phyloP scores from a whole-genome alignment of 2,113 vertebrate species.

The Scortum barcoo region DNA sequence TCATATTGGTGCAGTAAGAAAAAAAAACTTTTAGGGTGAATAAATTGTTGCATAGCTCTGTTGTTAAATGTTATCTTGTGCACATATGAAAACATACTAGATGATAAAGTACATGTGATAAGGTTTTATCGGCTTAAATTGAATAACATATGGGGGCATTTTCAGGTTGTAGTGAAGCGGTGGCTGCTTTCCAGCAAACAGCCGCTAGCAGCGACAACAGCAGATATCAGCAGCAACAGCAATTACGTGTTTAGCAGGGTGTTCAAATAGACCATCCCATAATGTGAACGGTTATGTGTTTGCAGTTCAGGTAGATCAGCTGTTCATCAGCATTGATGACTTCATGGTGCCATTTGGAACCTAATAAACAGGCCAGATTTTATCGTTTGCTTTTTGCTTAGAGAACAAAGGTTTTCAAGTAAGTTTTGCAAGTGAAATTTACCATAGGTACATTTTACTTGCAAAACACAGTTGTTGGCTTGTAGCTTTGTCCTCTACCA shows the following conservation, averaged over 20 bases:
- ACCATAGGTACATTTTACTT: too few relatives aligned
- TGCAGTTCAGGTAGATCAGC: not conserved
- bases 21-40: not conserved
- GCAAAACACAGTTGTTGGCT: not conserved
- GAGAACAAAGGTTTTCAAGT: not conserved
- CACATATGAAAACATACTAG: not conserved
- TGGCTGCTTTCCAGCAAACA: not conserved
- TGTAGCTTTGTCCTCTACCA: not conserved
- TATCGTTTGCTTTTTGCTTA: conserved; percentile 9
- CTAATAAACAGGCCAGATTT: not conserved
- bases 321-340: not conserved
- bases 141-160: not conserved
- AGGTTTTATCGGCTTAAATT: conserved; percentile 5
- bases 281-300: conserved; percentile 8
- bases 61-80: not conserved
- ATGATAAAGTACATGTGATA: not conserved
- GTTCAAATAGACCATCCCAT: not conserved
- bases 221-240: not conserved
- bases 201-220: not conserved
- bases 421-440: not conserved
- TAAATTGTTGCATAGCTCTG: not conserved
- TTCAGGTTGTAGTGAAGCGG: not conserved
- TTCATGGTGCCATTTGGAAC: not conserved
- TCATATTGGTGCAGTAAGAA: not conserved
- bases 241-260: not conserved